Percentiles rank a stretch among this genome's conserved stretches.
Evolutionary conservation across 2,113 vertebrate genomes (phyloP).

Genomic region (Ammodytes dubius): DNA sequence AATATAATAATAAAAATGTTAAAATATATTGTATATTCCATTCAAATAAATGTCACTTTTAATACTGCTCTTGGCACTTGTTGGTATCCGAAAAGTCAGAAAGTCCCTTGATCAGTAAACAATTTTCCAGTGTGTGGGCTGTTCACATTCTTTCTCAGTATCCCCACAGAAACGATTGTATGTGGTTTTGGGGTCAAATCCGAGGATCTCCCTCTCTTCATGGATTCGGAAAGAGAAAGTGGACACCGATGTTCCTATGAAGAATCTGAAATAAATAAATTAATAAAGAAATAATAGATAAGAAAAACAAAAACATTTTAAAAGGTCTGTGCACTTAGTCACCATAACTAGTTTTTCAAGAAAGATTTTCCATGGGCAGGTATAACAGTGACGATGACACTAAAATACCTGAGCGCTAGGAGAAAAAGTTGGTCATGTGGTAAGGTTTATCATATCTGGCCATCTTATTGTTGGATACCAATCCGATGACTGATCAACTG

Average conservation of each 20-base stretch:
- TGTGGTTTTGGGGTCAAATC: constrained; percentile 94
- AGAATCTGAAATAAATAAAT: constrained; percentile 84
- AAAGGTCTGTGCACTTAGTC: no score
- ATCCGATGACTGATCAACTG: not conserved
- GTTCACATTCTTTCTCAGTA: constrained; percentile 91
- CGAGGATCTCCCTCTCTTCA: constrained; percentile 95
- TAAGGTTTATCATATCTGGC: no score
- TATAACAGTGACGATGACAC: no score
- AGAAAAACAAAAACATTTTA: not conserved
- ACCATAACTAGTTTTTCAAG: constrained; percentile 23
- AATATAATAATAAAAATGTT: not conserved
- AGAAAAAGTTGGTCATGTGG: no score
- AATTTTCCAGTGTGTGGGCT: constrained; percentile 98
- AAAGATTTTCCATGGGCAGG: constrained; percentile 11
- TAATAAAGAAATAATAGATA: not conserved
- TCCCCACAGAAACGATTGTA: constrained; percentile 98
- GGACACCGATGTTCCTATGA: constrained; percentile 96
- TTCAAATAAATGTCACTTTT: constrained; percentile 32
- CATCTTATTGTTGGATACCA: not conserved
- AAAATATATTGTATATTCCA: constrained; percentile 29
- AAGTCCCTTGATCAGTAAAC: constrained; percentile 83
- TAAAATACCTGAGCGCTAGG: not conserved
- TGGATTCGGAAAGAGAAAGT: constrained; percentile 99
- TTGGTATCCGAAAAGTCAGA: constrained; percentile 19
- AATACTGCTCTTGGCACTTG: constrained; percentile 74